Evolutionary conservation across 2,797 vertebrate genomes (phyloP).

Genomic region (Sebastes taczanowskii): DNA sequence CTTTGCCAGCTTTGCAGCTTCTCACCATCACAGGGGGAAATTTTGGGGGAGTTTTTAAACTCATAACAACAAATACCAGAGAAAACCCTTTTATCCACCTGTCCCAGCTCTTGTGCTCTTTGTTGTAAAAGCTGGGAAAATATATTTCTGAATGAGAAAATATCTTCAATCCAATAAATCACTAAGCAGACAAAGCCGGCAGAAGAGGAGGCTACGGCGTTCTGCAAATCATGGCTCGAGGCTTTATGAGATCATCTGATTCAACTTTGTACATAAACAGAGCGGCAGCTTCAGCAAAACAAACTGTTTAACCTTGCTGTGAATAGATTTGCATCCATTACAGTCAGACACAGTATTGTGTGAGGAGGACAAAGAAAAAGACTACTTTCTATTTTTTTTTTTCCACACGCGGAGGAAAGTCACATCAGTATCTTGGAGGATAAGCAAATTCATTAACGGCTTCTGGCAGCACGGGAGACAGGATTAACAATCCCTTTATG

Average conservation of each 20-base stretch:
- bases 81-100: neutral
- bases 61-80: neutral
- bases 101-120: neutral
- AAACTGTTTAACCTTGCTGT: slow-evolving; percentile 71
- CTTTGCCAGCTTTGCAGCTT: neutral
- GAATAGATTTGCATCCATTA: slow-evolving; percentile 80
- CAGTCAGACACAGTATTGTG: slow-evolving; percentile 48
- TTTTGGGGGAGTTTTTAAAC: neutral
- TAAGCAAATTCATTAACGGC: slow-evolving; percentile 84
- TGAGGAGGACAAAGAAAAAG: slow-evolving; percentile 62
- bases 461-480: slow-evolving; percentile 74
- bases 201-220: slow-evolving; percentile 3
- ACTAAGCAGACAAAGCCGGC: slow-evolving; percentile 22
- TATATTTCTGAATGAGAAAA: slow-evolving; percentile 43
- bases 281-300: slow-evolving; percentile 51
- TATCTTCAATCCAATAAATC: slow-evolving; percentile 40
- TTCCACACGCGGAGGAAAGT: slow-evolving; percentile 48
- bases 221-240: slow-evolving; percentile 31
- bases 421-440: slow-evolving; percentile 76
- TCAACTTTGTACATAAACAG: slow-evolving; percentile 63
- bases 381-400: slow-evolving; percentile 34
- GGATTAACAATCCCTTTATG: slow-evolving; percentile 85
- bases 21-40: neutral
- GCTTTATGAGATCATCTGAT: slow-evolving; percentile 61
- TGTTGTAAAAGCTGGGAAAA: slow-evolving; percentile 11